Evolutionary conservation across 2,113 vertebrate species (phyloP).

Genomic region (Ceyx melanurus): DNA sequence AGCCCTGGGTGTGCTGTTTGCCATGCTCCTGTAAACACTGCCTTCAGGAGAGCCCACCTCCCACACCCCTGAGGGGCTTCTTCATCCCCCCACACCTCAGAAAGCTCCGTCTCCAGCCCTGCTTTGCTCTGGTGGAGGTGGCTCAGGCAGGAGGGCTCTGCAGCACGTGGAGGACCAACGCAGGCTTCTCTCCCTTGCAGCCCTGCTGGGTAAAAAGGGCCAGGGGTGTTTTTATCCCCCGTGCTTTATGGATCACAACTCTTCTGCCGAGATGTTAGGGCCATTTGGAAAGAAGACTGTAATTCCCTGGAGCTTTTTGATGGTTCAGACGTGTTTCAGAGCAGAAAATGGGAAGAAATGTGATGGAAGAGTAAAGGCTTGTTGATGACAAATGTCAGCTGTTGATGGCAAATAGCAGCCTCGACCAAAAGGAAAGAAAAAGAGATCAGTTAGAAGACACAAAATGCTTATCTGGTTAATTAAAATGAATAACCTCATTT

Average conservation of each 20-base stretch:
- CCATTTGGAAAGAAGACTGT: neutral
- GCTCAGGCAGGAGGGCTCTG: neutral
- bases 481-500: neutral
- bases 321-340: neutral
- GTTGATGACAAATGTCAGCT: neutral
- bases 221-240: neutral
- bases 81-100: neutral
- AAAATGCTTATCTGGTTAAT: neutral
- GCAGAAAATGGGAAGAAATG: neutral
- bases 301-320: neutral
- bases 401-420: neutral
- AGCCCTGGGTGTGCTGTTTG: neutral
- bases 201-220: neutral
- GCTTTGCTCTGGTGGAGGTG: fast-evolving
- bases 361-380: neutral
- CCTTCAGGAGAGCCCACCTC: neutral
- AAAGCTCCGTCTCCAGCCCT: fast-evolving
- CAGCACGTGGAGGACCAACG: fast-evolving
- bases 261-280: neutral
- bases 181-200: neutral
- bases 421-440: neutral
- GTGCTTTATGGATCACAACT: neutral
- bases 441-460: neutral
- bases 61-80: fast-evolving
- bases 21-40: neutral